Evolutionary conservation across 1,140 invertebrate species (phyloP).

Genomic region (Penaeus japonicus): DNA sequence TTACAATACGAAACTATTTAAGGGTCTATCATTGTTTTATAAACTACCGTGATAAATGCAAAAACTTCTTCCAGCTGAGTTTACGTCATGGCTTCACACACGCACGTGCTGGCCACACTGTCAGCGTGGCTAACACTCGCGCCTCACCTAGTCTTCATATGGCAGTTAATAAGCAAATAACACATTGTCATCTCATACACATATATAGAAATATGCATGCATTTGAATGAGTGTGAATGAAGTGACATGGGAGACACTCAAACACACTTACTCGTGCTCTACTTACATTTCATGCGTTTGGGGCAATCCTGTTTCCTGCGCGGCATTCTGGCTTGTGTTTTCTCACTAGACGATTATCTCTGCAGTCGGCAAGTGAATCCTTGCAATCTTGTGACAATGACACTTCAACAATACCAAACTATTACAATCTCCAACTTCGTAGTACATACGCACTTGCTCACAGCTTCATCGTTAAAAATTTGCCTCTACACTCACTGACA

Average conservation of each 20-base stretch:
- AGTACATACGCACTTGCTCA: constrained; percentile 54
- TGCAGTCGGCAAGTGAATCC: constrained; percentile 31
- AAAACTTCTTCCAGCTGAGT: too few species aligned
- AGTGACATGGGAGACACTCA: background rate
- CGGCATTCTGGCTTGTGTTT: constrained; percentile 47
- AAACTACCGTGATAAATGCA: too few species aligned
- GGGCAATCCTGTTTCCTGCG: constrained; percentile 59
- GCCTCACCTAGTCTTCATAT: too few species aligned
- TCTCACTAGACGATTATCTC: constrained; percentile 12
- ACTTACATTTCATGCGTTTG: constrained; percentile 60
- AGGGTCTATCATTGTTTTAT: too few species aligned
- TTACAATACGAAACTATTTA: too few species aligned
- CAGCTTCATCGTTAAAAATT: constrained; percentile 48
- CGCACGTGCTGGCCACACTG: too few species aligned
- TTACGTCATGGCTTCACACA: too few species aligned
- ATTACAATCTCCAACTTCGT: constrained; percentile 51
- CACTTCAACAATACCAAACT: constrained; percentile 41
- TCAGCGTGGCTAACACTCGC: too few species aligned
- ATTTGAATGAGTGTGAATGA: too few species aligned
- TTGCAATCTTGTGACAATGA: constrained; percentile 15
- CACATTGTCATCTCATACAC: too few species aligned
- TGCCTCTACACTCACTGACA: constrained; percentile 54
- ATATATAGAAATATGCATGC: too few species aligned
- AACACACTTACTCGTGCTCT: background rate
- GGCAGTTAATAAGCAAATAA: too few species aligned